Evolutionary conservation across 1,140 invertebrate genomes (phyloP).

Genomic region (Aphidius gifuensis): DNA sequence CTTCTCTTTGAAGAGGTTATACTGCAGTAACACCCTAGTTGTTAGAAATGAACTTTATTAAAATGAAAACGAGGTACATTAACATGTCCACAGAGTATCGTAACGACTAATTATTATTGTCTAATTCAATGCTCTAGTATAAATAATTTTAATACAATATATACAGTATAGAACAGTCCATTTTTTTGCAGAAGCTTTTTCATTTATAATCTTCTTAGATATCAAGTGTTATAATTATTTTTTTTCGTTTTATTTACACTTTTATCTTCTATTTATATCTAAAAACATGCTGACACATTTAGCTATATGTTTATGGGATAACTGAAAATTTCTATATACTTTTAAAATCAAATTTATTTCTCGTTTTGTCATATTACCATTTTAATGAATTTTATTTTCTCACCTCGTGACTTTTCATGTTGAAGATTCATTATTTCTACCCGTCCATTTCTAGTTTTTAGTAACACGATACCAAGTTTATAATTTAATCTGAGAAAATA

Average conservation of each 20-base stretch:
- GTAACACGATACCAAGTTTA: no score
- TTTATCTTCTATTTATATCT: neutral
- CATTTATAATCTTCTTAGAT: no score
- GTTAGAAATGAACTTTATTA: constrained; percentile 7
- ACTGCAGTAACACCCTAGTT: constrained; percentile 2
- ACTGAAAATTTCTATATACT: neutral
- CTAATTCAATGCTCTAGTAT: neutral
- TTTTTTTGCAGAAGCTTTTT: no score
- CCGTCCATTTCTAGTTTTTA: no score
- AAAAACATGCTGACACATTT: no score
- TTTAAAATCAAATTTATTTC: constrained; percentile 26
- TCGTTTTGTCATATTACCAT: constrained; percentile 28
- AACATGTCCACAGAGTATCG: constrained; percentile 2
- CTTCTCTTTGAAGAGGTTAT: no score
- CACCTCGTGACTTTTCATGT: constrained; percentile 1
- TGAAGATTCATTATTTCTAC: no score
- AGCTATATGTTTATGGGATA: no score
- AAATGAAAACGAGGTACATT: constrained; percentile 11
- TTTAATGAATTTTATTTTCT: constrained; percentile 29
- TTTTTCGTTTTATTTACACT: neutral
- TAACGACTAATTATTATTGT: constrained; percentile 8
- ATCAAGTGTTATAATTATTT: neutral
- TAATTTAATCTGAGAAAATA: no score
- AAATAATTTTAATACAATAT: neutral
- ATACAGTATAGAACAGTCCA: no score